These are phyloP conservation scores for Chelmon rostratus DNA, from an alignment of 2,797 vertebrate species.

Conservation along the genomic window DNA sequence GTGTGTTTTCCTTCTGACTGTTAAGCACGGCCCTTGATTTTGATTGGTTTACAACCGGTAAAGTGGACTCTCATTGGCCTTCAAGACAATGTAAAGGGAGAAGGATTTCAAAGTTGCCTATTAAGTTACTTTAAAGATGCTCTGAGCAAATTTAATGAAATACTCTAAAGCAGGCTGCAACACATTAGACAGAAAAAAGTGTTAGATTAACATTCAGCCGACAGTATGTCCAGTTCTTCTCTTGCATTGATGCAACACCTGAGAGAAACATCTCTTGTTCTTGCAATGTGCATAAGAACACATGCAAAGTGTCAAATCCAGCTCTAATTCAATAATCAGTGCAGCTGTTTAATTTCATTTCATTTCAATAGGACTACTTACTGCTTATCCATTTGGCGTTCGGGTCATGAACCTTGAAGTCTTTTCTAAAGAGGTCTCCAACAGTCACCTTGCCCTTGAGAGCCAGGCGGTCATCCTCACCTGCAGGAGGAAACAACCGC, in stretches of 20 bases:
- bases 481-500: slow-evolving; percentile 74
- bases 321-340: not conserved
- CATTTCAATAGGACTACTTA: slow-evolving; percentile 78
- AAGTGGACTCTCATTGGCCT: not conserved
- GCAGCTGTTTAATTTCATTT: not conserved
- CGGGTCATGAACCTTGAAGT: slow-evolving; percentile 93
- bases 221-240: not conserved
- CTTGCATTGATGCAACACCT: not conserved
- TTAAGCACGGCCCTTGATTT: not conserved
- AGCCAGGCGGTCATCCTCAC: slow-evolving; percentile 94
- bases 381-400: slow-evolving; percentile 97
- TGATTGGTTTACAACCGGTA: not conserved
- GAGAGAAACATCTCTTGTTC: not conserved
- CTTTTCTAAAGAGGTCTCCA: slow-evolving; percentile 91
- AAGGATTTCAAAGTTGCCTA: not conserved
- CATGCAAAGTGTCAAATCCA: no score
- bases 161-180: not conserved
- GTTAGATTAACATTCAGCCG: not conserved
- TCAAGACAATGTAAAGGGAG: not conserved
- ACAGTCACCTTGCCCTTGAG: slow-evolving; percentile 94
- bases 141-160: not conserved
- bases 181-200: not conserved
- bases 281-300: no score
- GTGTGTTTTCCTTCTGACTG: no score
- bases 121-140: not conserved